Evolutionary conservation across 2,113 vertebrate genomes (phyloP).

Genomic region (Microtus oregoni): DNA sequence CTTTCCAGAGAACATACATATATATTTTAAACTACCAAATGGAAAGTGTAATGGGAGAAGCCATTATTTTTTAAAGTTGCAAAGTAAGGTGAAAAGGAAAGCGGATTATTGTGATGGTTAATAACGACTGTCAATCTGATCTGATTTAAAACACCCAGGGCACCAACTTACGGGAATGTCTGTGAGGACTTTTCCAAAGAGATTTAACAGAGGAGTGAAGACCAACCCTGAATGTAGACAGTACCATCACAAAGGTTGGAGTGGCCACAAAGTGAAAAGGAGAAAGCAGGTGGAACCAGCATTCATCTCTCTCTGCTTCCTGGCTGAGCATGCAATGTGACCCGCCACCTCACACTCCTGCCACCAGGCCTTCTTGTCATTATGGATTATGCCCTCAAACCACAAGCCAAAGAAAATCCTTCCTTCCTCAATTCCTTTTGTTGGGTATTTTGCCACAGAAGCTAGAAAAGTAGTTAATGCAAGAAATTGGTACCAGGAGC

Average conservation of each 20-base stretch:
- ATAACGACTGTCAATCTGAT: background rate
- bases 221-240: background rate
- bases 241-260: background rate
- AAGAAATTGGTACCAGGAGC: background rate
- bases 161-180: background rate
- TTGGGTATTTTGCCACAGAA: background rate
- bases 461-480: background rate
- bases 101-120: background rate
- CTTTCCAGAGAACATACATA: conserved; percentile 69
- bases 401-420: background rate
- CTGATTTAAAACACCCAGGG: background rate
- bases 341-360: background rate
- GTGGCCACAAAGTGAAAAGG: background rate
- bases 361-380: background rate
- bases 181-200: conserved; percentile 1
- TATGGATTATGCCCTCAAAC: background rate
- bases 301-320: background rate
- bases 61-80: conserved; percentile 14
- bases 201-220: background rate
- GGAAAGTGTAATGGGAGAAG: conserved; percentile 15
- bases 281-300: background rate
- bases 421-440: background rate
- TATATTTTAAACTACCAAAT: conserved; percentile 63
- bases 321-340: background rate
- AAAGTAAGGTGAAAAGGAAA: background rate